Conservation (phyloP, 1,140 invertebrate species). For the Bombus terrestris region DNA sequence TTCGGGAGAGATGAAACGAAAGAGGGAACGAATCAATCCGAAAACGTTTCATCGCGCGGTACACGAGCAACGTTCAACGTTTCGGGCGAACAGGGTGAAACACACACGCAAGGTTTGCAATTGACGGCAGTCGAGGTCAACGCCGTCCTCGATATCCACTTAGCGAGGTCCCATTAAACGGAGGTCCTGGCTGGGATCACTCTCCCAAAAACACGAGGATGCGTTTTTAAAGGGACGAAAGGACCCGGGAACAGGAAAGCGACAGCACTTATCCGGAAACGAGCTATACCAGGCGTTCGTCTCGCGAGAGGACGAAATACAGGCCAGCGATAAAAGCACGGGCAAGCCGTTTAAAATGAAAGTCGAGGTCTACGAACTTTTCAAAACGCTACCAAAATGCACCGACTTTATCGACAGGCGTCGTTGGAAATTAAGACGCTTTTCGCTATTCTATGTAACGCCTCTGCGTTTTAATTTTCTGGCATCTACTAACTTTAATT, state of each 20-base stretch:
- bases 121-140: slow-evolving; percentile 20
- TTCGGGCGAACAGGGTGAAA: neutral
- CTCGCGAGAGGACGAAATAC: slow-evolving; percentile 40
- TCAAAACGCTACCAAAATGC: too few species aligned
- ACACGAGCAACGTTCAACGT: neutral
- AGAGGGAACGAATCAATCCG: slow-evolving; percentile 8
- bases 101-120: neutral
- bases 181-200: neutral
- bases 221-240: neutral
- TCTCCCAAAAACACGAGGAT: slow-evolving; percentile 12
- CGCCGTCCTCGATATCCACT: slow-evolving; percentile 30
- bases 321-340: slow-evolving; percentile 51
- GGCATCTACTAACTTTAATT: too few species aligned
- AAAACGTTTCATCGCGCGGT: slow-evolving; percentile 4
- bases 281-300: slow-evolving; percentile 44
- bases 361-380: slow-evolving; percentile 11
- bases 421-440: too few species aligned
- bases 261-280: slow-evolving; percentile 47
- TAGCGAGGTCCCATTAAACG: neutral
- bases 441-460: too few species aligned
- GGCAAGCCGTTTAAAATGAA: slow-evolving; percentile 66
- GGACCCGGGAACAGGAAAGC: neutral
- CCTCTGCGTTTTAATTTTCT: too few species aligned
- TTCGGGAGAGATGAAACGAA: neutral
- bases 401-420: too few species aligned